Conservation (phyloP, 2,888 invertebrate genomes). For the Leptothorax acervorum region DNA sequence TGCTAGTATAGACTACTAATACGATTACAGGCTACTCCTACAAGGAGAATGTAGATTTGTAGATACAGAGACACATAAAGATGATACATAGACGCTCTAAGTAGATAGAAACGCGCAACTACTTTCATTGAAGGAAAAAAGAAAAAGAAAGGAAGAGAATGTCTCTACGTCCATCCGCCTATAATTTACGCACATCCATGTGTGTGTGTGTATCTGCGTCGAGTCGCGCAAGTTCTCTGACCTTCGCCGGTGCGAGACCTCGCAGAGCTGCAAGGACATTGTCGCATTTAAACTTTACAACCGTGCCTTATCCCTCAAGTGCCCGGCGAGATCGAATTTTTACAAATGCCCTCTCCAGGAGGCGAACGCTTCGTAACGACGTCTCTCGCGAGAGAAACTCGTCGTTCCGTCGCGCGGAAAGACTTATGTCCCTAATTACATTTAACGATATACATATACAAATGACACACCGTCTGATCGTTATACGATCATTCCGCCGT, state of each 20-base stretch:
- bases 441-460: slow-evolving; percentile 69
- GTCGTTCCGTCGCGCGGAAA: slow-evolving; percentile 41
- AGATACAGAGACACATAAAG: slow-evolving; percentile 46
- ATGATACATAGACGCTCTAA: slow-evolving; percentile 42
- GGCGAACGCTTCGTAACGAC: neutral
- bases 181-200: slow-evolving; percentile 4
- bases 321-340: slow-evolving; percentile 21
- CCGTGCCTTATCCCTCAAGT: slow-evolving; percentile 5
- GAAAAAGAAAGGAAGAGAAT: slow-evolving; percentile 46
- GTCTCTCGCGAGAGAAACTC: slow-evolving; percentile 22
- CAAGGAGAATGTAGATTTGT: slow-evolving; percentile 45
- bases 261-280: slow-evolving; percentile 41
- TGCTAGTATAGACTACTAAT: slow-evolving; percentile 27
- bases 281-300: slow-evolving; percentile 30
- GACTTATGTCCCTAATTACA: slow-evolving; percentile 70
- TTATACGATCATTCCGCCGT: slow-evolving; percentile 56
- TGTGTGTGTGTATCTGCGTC: slow-evolving; percentile 6
- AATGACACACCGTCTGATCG: slow-evolving; percentile 58
- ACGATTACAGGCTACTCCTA: slow-evolving; percentile 15
- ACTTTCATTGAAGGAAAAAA: slow-evolving; percentile 69
- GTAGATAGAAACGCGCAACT: slow-evolving; percentile 70
- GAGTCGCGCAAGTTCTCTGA: slow-evolving; percentile 42
- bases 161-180: slow-evolving; percentile 7
- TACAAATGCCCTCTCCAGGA: slow-evolving; percentile 40
- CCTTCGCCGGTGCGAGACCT: slow-evolving; percentile 34